Evolutionary conservation across 1,140 invertebrate genomes (phyloP), one percentile per base, ranked within the genome.

Genomic region (Callitettix versicolor): DNA sequence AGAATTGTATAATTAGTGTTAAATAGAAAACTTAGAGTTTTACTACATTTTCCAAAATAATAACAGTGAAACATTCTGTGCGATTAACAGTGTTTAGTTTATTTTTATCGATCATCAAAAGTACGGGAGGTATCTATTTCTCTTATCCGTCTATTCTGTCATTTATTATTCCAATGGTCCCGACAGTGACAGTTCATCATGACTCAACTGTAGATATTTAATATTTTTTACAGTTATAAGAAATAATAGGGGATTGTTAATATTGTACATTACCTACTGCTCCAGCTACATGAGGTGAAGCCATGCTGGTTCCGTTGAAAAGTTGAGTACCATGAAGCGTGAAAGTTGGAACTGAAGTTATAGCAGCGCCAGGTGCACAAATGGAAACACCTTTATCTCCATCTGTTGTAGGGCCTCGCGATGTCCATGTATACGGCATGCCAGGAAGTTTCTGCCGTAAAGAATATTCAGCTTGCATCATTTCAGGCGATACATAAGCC

Each of bases 291-390:
- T 98, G 95, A 0, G 95, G 95, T 12, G 93, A 88, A 0, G 92
- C 85, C 95, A 98, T 98, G 58, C 86, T 90, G 0, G 95, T 97
- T 17, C 95, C 94, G 72, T 98, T 98, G 87, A 98, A 93, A 5
- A 98, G 74, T 66, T 96, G 91, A 43, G 81, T 81, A 61, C 86
- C 86, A 53, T 88, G 73, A 53, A 97, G 74, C 0, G 89, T 93
- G 71, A 90, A 98, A 69, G 90, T 88, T 6, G 88, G 88, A 3
- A 98, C 93, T 30, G 91, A 92, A 0, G 96, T 91, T 59, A 98
- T 93, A 43, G 96, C 96, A 43, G 88, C 95, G 55, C 95, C 95
- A 2, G 95, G 95, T 50, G 95, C 95, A 76, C 89, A 94, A 9
- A 98, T 80, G 30, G 80, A 83, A 3, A 97, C 81, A 6, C 93